Evolutionary conservation across 2,797 vertebrate species (phyloP).

Genomic region (Sebastes glaucus): DNA sequence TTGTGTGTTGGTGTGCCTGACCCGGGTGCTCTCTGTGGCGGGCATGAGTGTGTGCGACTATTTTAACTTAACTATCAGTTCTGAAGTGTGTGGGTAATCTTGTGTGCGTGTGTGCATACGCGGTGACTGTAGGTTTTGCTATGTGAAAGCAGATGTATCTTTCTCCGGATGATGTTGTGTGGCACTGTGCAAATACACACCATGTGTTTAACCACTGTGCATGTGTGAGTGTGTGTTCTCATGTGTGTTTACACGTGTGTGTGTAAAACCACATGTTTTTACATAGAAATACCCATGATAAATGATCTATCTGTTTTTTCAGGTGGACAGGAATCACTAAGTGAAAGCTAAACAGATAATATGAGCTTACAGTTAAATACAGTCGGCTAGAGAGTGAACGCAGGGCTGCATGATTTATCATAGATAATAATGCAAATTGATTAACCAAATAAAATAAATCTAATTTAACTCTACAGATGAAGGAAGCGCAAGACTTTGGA

Average conservation of each 20-base stretch:
- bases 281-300: constrained; percentile 37
- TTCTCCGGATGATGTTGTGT: constrained; percentile 37
- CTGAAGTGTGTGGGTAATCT: constrained; percentile 55
- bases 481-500: constrained; percentile 2
- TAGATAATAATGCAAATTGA: constrained; percentile 27
- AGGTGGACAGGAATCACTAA: constrained; percentile 1
- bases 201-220: constrained; percentile 59
- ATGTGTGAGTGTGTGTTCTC: constrained; percentile 30
- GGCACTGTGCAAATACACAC: constrained; percentile 50
- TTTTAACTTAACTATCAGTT: constrained; percentile 78
- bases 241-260: constrained; percentile 40
- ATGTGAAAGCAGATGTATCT: constrained; percentile 70
- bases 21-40: constrained; percentile 52
- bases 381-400: not conserved
- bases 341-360: constrained; percentile 7
- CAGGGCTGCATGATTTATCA: constrained; percentile 6
- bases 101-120: constrained; percentile 38
- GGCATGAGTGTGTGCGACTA: constrained; percentile 58
- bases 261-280: constrained; percentile 45
- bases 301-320: constrained; percentile 4
- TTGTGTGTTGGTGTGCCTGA: constrained; percentile 62
- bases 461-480: constrained; percentile 17
- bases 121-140: constrained; percentile 21
- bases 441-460: constrained; percentile 28
- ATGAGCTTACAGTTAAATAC: not conserved